A percentile compares a stretch with the other conserved stretches of the same genome.
Evolutionary conservation across 2,113 vertebrate species (phyloP).

Genomic region (Mesembrinibis cayennensis): DNA sequence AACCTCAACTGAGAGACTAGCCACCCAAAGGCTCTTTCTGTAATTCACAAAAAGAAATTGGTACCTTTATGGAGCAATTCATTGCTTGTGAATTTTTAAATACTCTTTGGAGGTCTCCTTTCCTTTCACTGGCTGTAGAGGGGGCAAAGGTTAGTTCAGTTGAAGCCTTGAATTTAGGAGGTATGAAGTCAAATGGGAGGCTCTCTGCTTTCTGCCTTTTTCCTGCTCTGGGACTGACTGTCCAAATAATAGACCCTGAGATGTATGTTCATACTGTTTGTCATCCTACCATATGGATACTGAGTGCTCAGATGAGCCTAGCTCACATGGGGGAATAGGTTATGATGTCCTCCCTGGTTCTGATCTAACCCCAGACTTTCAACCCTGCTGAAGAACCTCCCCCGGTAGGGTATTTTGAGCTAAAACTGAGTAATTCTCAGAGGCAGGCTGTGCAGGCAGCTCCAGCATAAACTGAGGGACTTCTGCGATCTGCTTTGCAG

Average conservation of each 20-base stretch:
- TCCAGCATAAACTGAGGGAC: neutral
- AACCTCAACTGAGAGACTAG: neutral
- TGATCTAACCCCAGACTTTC: neutral
- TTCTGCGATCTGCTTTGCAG: neutral
- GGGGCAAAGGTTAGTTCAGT: neutral
- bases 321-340: fast-evolving
- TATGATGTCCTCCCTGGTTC: neutral
- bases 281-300: neutral
- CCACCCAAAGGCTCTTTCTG: neutral
- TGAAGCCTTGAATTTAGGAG: neutral
- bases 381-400: neutral
- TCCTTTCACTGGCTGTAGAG: neutral
- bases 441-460: neutral
- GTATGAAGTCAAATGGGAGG: neutral
- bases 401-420: neutral
- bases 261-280: neutral
- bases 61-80: neutral
- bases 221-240: neutral
- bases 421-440: neutral
- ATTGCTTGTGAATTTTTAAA: neutral
- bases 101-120: neutral
- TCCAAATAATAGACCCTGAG: neutral
- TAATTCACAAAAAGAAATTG: neutral
- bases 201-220: neutral
- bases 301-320: neutral